Evolutionary conservation across 1,140 invertebrate species (phyloP), one percentile per base, ranked within the genome.

Genomic region (Teleogryllus occipitalis): DNA sequence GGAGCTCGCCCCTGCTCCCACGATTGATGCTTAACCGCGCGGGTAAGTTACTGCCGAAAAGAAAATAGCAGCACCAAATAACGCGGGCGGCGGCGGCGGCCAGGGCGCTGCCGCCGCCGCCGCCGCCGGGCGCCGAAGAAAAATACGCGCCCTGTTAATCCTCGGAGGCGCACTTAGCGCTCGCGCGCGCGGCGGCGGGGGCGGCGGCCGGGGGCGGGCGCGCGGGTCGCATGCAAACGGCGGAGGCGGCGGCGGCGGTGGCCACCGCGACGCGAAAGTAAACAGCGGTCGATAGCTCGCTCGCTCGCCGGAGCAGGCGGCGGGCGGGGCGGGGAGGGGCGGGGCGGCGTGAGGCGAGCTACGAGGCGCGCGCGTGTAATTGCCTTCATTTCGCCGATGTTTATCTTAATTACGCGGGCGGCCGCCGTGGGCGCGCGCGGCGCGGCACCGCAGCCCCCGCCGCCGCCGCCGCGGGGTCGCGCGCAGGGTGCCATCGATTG

Each of bases 21-120:
- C 54, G 54, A 65, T 54, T 65, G 54, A 65, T 65, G 54, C 54
- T 65, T 65, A 65, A 65, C 54, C 54, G 54, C 54, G 54, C 54
- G 54, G 54, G 54, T 65, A 65, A 65, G 54, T 65, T 65, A 65
- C 54, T 65, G 54, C 54, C 54, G 54, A 65, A 65, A 65, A 65
- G 54, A 65, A 65, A 65, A 65, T 65, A 65, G 54, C 54, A 3
- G 54, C 54, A 65, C 54, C 54, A 65, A 65, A 65, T 65, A 39
- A 39, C 54, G 54, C 18, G 18, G 27, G 54, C 7, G 54, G 54
- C 54, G 18, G 10, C 54, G 7, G 7, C 2, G 2, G 54, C 18
- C 10, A 18, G 54, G 18, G n/a, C n/a, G n/a, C n/a, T n/a, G n/a
- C n/a, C 49, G 49, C 8, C 8, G 49, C 15, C 54, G 54, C 10